phyloP scores from a whole-genome alignment of 2,888 invertebrate species.

The Dolomedes plantarius region DNA sequence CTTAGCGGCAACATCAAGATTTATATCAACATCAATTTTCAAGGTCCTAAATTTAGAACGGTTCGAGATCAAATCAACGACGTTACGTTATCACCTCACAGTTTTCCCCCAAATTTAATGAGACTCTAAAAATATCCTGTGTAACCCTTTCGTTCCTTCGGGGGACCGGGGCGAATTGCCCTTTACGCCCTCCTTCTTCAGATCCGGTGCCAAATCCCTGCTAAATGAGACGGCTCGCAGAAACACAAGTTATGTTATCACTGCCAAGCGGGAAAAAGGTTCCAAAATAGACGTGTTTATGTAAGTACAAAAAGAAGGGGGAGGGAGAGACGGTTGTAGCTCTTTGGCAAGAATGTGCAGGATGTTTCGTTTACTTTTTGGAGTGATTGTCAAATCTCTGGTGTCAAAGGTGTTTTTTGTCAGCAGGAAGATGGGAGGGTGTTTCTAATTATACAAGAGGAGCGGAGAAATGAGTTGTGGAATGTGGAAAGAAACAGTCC shows the following conservation, averaged over 20 bases:
- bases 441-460: conserved; percentile 64
- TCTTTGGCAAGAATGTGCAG: conserved; percentile 44
- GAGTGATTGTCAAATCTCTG: conserved; percentile 64
- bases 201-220: conserved; percentile 37
- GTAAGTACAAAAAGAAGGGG: conserved; percentile 26
- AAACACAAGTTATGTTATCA: conserved; percentile 20
- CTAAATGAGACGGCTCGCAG: conserved; percentile 43
- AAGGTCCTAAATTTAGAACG: neutral
- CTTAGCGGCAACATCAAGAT: no score
- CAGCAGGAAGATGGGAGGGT: conserved; percentile 20
- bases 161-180: conserved; percentile 7
- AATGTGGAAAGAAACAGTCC: conserved; percentile 40
- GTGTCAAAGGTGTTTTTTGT: conserved; percentile 19
- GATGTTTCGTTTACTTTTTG: conserved; percentile 49
- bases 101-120: neutral
- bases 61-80: neutral
- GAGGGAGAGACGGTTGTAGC: conserved; percentile 15
- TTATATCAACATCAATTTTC: neutral
- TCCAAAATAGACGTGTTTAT: conserved; percentile 67
- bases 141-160: neutral
- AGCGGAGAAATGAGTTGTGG: conserved; percentile 32
- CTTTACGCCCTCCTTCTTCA: neutral
- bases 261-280: conserved; percentile 21
- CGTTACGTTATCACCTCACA: neutral
- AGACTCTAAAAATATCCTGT: neutral